Base-by-base conservation (phyloP, 1,140 invertebrate species). In the Leguminivora glycinivorella region DNA sequence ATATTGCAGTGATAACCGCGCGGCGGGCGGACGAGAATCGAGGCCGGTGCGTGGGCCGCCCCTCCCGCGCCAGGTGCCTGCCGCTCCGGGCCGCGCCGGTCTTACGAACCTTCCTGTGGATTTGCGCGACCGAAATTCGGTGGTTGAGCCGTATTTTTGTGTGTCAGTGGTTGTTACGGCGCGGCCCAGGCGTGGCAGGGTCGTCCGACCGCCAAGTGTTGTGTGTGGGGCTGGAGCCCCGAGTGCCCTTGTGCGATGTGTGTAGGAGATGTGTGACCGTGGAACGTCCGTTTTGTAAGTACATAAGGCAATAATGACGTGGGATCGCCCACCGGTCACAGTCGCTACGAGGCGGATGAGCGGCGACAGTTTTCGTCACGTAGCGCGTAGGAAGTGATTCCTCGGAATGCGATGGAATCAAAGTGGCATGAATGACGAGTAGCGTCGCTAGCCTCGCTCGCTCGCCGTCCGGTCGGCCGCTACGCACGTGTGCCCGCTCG, bases 1-100 rank as follows among this genome's bases (percentile, higher is more conserved):
- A 91, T 91, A 89, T 91, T 91, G 89, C 89, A 91, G 89, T 89
- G 88, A 91, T 91, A 90, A 89, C 89, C 87, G 89, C 88, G 87
- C 87, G 88, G 89, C 88, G 85, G 87, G 87, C 87, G 89, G 89
- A 89, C 86, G 89, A 91, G 89, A 91, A 91, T 91, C 89, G 89
- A 91, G 89, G 89, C 89, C 89, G 89, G 87, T 91, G 89, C 89
- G 89, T 91, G 89, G 89, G 89, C 88, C 87, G 85, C 87, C 91
- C 88, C 87, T 83, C 87, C 87, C 84, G 88, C 90, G 83, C 89
- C 90, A 88, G 86, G 90, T 90, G 89, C 89, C 86, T 90, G 89
- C 89, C 86, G 86, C 87, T 85, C 88, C 85, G 84, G 82, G 78
- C 85, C 88, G 87, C 86, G 86, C 88, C 83, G 85, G 82, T 88